Conservation (phyloP, 2,113 vertebrate species). For the Corythoichthys intestinalis region DNA sequence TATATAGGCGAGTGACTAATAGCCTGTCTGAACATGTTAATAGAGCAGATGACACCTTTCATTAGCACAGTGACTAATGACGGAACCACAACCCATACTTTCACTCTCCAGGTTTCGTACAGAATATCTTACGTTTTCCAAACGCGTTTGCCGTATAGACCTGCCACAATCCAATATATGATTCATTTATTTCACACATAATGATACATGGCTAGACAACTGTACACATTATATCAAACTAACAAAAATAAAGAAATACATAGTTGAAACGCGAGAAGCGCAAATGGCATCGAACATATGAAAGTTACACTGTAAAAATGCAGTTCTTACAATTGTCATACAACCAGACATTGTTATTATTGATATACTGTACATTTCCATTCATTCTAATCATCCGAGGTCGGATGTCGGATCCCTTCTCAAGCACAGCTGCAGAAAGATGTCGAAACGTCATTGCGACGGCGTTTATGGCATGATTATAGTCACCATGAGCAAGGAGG, state of each 20-base stretch:
- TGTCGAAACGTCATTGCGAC: slow-evolving; percentile 58
- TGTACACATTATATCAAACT: slow-evolving; percentile 77
- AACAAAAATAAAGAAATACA: slow-evolving; percentile 75
- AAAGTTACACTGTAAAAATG: slow-evolving; percentile 75
- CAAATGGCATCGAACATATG: slow-evolving; percentile 74
- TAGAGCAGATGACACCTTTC: slow-evolving; percentile 48
- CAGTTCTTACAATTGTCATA: slow-evolving; percentile 74
- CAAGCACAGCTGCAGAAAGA: slow-evolving; percentile 54
- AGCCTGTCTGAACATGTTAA: slow-evolving; percentile 39
- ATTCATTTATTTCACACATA: slow-evolving; percentile 75
- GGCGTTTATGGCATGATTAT: slow-evolving; percentile 67
- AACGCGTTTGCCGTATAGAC: slow-evolving; percentile 60
- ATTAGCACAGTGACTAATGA: slow-evolving; percentile 58
- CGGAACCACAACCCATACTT: slow-evolving; percentile 58
- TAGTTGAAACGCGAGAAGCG: slow-evolving; percentile 71
- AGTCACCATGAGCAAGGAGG: slow-evolving; percentile 63
- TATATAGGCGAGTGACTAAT: slow-evolving; percentile 47
- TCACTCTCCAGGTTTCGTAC: slow-evolving; percentile 48
- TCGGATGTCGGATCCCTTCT: slow-evolving; percentile 62
- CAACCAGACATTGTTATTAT: slow-evolving; percentile 75
- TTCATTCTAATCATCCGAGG: slow-evolving; percentile 63
- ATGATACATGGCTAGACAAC: slow-evolving; percentile 77
- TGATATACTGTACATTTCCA: slow-evolving; percentile 74
- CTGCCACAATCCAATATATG: slow-evolving; percentile 68
- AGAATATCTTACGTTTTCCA: slow-evolving; percentile 20